Evolutionary conservation across 1,140 invertebrate species (phyloP).

Genomic region (Plectrocnemia conspersa): DNA sequence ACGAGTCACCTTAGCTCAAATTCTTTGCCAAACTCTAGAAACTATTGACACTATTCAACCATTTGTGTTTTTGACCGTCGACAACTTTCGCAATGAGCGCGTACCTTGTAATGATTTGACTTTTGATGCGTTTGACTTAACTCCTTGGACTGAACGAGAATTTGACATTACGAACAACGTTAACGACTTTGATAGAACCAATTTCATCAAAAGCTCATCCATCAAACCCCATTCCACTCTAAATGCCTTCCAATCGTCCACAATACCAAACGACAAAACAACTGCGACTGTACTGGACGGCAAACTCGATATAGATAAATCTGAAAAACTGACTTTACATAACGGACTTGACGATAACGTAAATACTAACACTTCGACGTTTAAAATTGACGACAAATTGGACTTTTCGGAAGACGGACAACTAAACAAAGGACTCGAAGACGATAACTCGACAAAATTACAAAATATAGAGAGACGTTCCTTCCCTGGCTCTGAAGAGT

Average conservation of each 20-base stretch:
- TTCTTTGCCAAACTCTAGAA: slow-evolving; percentile 81
- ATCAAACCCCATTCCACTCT: slow-evolving; percentile 18
- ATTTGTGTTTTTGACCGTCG: slow-evolving; percentile 69
- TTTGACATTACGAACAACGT: slow-evolving; percentile 31
- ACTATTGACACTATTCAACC: slow-evolving; percentile 66
- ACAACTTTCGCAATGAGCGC: slow-evolving; percentile 59
- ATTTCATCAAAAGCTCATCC: slow-evolving; percentile 24
- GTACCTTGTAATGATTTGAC: slow-evolving; percentile 62
- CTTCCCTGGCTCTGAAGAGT: background rate
- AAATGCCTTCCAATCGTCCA: slow-evolving; percentile 16
- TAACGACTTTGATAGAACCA: slow-evolving; percentile 39
- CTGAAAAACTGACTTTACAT: too few relatives aligned
- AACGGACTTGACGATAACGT: slow-evolving; percentile 10
- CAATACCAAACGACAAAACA: slow-evolving; percentile 28
- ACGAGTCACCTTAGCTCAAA: slow-evolving; percentile 70
- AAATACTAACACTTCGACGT: slow-evolving; percentile 29
- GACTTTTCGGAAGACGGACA: slow-evolving; percentile 51
- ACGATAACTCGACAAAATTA: background rate
- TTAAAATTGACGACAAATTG: slow-evolving; percentile 50
- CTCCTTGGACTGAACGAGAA: slow-evolving; percentile 54
- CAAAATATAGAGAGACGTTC: slow-evolving; percentile 12
- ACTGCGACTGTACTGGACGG: slow-evolving; percentile 36
- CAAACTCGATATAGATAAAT: slow-evolving; percentile 30
- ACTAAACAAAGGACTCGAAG: slow-evolving; percentile 23
- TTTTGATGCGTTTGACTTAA: slow-evolving; percentile 66